phyloP scores from a whole-genome alignment of 2,797 vertebrate species.

The Betta splendens region DNA sequence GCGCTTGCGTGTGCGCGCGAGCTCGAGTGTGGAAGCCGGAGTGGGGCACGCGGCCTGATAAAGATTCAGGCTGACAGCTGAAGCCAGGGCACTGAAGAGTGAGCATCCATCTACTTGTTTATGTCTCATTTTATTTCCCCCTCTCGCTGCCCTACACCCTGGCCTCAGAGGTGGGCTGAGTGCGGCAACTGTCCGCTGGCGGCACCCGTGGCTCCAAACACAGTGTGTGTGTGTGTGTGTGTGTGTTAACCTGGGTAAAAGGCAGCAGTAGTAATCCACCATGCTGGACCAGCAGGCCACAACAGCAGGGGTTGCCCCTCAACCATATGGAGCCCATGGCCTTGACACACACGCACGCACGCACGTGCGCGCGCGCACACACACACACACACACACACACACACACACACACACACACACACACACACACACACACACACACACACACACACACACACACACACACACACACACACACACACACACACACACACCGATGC shows the following conservation, averaged over 20 bases:
- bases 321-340: conserved; percentile 71
- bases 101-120: conserved; percentile 81
- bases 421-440: conserved; percentile 18
- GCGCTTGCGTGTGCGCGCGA: conserved; percentile 28
- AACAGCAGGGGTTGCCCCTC: conserved; percentile 40
- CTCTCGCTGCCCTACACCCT: conserved; percentile 35
- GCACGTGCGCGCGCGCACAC: conserved; percentile 11
- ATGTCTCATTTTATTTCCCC: conserved; percentile 69
- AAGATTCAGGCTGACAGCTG: conserved; percentile 68
- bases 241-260: conserved; percentile 60
- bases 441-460: conserved; percentile 18
- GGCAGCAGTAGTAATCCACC: conserved; percentile 54
- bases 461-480: no score
- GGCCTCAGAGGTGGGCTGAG: conserved; percentile 46
- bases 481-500: conserved; percentile 15
- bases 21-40: conserved; percentile 34
- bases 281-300: conserved; percentile 65
- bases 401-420: conserved; percentile 2
- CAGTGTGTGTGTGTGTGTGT: conserved; percentile 20
- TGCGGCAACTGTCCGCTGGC: conserved; percentile 63
- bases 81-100: conserved; percentile 79
- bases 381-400: not conserved
- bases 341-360: conserved; percentile 25
- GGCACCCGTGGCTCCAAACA: conserved; percentile 57
- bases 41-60: conserved; percentile 62